Evolutionary conservation across 2,797 vertebrate species (phyloP), one percentile per base, ranked within the genome.

Genomic region (Cygnus olor): DNA sequence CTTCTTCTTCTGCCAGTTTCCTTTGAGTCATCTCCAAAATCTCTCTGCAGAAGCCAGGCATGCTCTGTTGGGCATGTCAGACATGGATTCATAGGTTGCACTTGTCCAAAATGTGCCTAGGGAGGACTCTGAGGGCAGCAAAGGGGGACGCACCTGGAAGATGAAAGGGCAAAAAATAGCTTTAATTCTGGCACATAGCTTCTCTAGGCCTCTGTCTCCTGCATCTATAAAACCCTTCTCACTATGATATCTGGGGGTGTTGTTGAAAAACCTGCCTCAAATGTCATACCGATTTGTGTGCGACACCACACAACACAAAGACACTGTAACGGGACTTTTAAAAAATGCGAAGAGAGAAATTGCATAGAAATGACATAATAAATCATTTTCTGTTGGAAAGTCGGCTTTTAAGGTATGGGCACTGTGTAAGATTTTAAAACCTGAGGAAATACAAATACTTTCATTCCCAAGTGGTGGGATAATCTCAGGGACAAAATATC

Each of bases 381-480:
- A 80, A 51, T 42, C 28, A 13, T 81, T 76, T 89, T 30, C 60
- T 73, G 2, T 47, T 93, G 63, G 34, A 64, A 92, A 64, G 40
- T 17, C 80, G 27, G 5, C 30, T 73, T 91, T 84, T 63, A 69
- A 72, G 42, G 25, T 84, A n/a, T 4, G 4, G 57, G 10, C 18
- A 34, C 20, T 42, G 9, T 19, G 16, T 49, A 42, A 22, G 40
- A 47, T 73, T 93, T 81, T 79, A 77, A 80, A 93, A 82, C 82
- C 58, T 38, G 60, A 82, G 40, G 28, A 53, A 79, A 80, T 51
- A 40, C 11, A n/a, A 65, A 80, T 45, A 73, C n/a, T 66, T 70
- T 79, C 57, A 42, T 90, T 90, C 93, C 64, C 42, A 70, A 83
- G 76, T 60, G 84, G 40, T 14, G 53, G 20, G 42, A 79, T 74